Conservation (phyloP, 2,797 vertebrate genomes). For the Sandelia bainsii region DNA sequence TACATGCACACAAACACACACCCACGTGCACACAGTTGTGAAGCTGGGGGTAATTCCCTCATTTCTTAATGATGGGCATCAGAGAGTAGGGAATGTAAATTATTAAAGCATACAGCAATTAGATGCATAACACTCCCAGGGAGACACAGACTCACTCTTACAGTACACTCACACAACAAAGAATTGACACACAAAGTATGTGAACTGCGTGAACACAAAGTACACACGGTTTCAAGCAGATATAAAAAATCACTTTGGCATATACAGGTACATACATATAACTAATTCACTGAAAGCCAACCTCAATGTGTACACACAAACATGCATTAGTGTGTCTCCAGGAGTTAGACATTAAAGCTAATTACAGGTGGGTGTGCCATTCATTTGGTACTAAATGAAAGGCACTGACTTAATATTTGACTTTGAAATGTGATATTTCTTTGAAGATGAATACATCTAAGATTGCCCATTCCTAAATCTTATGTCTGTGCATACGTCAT, state of each 20-base stretch:
- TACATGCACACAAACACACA: background rate
- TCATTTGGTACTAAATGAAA: slow-evolving; percentile 34
- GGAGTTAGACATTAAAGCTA: slow-evolving; percentile 34
- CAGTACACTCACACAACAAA: slow-evolving; percentile 19
- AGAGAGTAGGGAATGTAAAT: slow-evolving; percentile 70
- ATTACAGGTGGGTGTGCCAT: slow-evolving; percentile 33
- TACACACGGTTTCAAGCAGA: slow-evolving; percentile 4
- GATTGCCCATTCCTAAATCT: slow-evolving; percentile 9
- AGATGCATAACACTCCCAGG: slow-evolving; percentile 71
- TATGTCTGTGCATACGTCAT: slow-evolving; percentile 7
- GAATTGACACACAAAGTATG: slow-evolving; percentile 14
- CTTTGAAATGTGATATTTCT: slow-evolving; percentile 39
- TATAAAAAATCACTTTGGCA: background rate
- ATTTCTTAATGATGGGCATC: slow-evolving; percentile 77
- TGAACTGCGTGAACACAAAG: slow-evolving; percentile 15
- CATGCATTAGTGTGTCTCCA: background rate
- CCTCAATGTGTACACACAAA: background rate
- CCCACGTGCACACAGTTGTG: slow-evolving; percentile 4
- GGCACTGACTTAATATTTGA: slow-evolving; percentile 21
- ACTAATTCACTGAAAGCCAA: background rate
- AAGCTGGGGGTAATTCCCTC: slow-evolving; percentile 59
- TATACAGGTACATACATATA: slow-evolving; percentile 1
- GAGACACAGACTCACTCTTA: slow-evolving; percentile 51
- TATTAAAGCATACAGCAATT: slow-evolving; percentile 79
- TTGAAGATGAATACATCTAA: slow-evolving; percentile 25